Percentiles rank a stretch among this genome's conserved stretches.
phyloP scores from a whole-genome alignment of 2,888 invertebrate genomes.

The Leptogaster cylindrica region DNA sequence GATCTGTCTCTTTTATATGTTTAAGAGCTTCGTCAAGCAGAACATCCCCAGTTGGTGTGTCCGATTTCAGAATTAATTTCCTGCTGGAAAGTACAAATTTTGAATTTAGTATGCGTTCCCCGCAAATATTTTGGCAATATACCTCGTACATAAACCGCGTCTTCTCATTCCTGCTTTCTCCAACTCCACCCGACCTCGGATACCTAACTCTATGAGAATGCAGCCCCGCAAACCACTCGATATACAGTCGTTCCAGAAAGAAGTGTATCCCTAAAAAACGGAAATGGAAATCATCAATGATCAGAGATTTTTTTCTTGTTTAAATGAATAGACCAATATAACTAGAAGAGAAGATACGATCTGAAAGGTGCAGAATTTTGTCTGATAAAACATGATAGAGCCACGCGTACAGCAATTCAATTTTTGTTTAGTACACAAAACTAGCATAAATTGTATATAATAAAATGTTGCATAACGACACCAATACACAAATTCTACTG shows the following conservation, averaged over 20 bases:
- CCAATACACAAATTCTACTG: too few species aligned
- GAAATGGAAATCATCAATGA: constrained; percentile 49
- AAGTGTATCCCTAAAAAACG: constrained; percentile 87
- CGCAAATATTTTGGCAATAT: constrained; percentile 50
- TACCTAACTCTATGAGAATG: constrained; percentile 94
- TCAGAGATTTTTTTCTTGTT: neutral
- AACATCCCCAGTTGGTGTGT: constrained; percentile 96
- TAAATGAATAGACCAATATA: too few species aligned
- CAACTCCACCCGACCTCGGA: constrained; percentile 93
- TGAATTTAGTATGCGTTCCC: neutral
- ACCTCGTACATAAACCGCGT: constrained; percentile 87
- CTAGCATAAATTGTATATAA: too few species aligned
- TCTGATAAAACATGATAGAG: too few species aligned
- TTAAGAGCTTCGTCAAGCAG: constrained; percentile 92
- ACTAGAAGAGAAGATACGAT: neutral
- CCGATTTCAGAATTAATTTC: constrained; percentile 81
- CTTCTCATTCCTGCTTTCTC: constrained; percentile 97
- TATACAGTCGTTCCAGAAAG: constrained; percentile 99
- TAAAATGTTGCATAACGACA: too few species aligned
- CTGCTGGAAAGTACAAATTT: constrained; percentile 55
- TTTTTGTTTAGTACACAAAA: too few species aligned
- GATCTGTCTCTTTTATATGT: constrained; percentile 98
- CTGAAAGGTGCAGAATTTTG: too few species aligned
- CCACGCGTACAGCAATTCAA: too few species aligned
- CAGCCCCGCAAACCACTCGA: constrained; percentile 98